These are phyloP conservation scores for Anarsia innoxiella DNA, from an alignment of 2,888 invertebrate species.

Conservation along the genomic window DNA sequence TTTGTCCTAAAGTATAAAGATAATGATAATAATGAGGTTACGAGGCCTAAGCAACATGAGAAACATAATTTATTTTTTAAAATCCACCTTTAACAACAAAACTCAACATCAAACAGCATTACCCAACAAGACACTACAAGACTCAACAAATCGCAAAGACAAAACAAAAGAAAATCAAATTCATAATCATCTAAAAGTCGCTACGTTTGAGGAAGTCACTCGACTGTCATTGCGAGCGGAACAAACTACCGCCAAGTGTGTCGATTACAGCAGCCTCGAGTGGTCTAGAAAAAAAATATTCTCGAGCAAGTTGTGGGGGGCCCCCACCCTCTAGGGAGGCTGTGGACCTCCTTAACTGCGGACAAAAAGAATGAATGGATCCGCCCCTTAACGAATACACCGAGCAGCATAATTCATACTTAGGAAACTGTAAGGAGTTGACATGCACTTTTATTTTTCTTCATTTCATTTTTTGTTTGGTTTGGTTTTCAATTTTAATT, in stretches of 20 bases:
- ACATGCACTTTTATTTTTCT: constrained; percentile 47
- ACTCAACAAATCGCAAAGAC: too few species aligned
- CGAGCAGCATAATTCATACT: constrained; percentile 75
- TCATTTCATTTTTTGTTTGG: constrained; percentile 20
- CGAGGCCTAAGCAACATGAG: too few species aligned
- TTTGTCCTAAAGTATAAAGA: too few species aligned
- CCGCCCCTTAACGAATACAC: constrained; percentile 75
- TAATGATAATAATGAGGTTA: too few species aligned
- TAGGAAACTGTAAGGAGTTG: constrained; percentile 72
- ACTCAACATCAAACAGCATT: too few species aligned
- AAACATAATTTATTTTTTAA: too few species aligned
- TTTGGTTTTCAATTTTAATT: too few species aligned
- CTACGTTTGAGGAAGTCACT: constrained; percentile 54
- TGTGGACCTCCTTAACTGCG: constrained; percentile 72
- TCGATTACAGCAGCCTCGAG: constrained; percentile 70
- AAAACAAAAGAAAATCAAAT: too few species aligned
- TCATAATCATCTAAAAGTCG: too few species aligned
- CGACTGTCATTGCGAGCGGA: constrained; percentile 66
- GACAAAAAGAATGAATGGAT: constrained; percentile 76
- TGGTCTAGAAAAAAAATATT: constrained; percentile 70
- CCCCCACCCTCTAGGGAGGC: constrained; percentile 22
- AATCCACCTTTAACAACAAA: too few species aligned
- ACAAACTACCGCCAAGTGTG: constrained; percentile 72
- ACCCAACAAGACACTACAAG: too few species aligned
- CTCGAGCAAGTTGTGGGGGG: constrained; percentile 67